Evolutionary conservation across 2,888 invertebrate genomes (phyloP).

Genomic region (Brachylomia viminalis): DNA sequence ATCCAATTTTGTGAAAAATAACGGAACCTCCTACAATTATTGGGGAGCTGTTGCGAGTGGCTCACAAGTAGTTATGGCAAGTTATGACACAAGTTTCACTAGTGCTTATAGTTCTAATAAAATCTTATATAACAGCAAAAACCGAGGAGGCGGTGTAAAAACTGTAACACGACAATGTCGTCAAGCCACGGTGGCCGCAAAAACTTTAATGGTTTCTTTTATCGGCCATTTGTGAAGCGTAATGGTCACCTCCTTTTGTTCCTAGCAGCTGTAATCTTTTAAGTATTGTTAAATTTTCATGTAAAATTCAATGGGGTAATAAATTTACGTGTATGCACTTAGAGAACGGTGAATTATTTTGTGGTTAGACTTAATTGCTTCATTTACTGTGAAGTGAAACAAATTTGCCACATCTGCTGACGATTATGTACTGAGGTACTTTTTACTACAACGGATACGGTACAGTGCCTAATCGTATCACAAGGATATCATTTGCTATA

Average conservation of each 20-base stretch:
- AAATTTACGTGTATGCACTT: conserved; percentile 49
- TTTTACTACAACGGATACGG: neutral
- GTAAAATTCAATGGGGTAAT: conserved; percentile 54
- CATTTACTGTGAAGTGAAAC: neutral
- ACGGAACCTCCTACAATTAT: conserved; percentile 28
- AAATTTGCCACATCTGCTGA: neutral
- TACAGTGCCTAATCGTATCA: neutral
- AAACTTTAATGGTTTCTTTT: conserved; percentile 85
- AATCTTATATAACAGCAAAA: conserved; percentile 70
- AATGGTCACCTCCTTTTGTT: conserved; percentile 78
- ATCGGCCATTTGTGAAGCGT: conserved; percentile 80
- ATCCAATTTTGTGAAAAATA: conserved; percentile 33
- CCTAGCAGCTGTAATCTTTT: conserved; percentile 76
- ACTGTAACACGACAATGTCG: conserved; percentile 77
- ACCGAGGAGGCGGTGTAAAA: conserved; percentile 69
- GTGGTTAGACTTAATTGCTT: conserved; percentile 18
- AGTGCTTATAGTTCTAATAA: conserved; percentile 66
- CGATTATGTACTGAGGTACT: neutral
- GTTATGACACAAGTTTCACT: conserved; percentile 63
- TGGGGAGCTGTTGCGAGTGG: conserved; percentile 19
- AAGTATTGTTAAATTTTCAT: conserved; percentile 69
- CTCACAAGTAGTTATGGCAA: conserved; percentile 42
- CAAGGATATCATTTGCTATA: neutral
- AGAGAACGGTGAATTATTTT: conserved; percentile 29
- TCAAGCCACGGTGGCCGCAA: conserved; percentile 76